Base-by-base conservation (phyloP, 2,797 vertebrate species). In the Neoniphon sammara region DNA sequence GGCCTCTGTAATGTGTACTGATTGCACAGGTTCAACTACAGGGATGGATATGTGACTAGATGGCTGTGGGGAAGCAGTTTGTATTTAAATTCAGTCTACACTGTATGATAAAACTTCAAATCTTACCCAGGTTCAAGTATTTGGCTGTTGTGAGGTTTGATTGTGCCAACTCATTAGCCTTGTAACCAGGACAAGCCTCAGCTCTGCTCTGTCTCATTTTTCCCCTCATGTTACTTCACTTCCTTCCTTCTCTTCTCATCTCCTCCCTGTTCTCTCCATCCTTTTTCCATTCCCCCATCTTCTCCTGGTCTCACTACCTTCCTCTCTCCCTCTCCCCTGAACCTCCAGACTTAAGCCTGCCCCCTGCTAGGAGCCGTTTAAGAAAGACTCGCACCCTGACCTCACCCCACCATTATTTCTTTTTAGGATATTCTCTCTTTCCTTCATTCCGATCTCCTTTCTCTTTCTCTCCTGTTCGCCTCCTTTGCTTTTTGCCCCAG, bases 401-500 rank as follows among this genome's bases (percentile, higher is more conserved):
- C 93, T 93, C 88, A 86, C 71, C 89, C 87, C 89, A 91, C 90
- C 86, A 91, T 93, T 94, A 93, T 92, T 93, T 94, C 92, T 92
- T 93, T 91, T 90, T 88, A 91, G 83, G 64, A 90, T 87, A 91
- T 84, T 89, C 90, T 84, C 86, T 90, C 90, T 87, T 87, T 89
- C 89, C 91, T 87, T 91, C 92, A 91, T 93, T 93, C 91, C 88
- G n/a, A 78, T 83, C 80, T 88, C 90, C 84, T 87, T 93, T 91
- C 61, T 66, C 27, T 42, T 39, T 50, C 85, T 86, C 78, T 85
- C 67, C 47, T 55, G 75, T 85, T 89, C 83, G 87, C 87, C 88
- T 84, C 85, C 80, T 91, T 93, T 94, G 94, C 93, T 95, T 95
- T 95, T 95, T 94, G 91, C 92, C 94, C 92, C 93, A 94, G 94